phyloP scores from a whole-genome alignment of 2,888 invertebrate species.

The Litoditis marina region DNA sequence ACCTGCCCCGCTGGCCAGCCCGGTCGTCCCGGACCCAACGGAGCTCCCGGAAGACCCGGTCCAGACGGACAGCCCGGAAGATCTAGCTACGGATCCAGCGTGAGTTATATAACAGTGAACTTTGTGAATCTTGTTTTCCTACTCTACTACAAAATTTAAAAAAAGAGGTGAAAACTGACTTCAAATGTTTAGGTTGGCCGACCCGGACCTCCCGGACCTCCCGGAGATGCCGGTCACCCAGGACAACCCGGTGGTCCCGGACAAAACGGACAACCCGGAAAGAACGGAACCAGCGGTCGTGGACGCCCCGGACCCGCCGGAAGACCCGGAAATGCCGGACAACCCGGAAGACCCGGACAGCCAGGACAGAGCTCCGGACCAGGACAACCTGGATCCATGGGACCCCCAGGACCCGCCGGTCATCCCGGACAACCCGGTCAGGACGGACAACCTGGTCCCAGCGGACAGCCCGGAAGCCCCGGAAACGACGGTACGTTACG shows the following conservation, averaged over 20 bases:
- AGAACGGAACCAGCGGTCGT: conserved; percentile 20
- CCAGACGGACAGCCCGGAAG: conserved; percentile 29
- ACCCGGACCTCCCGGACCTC: not conserved
- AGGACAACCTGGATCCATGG: conserved; percentile 9
- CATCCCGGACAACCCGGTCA: not conserved
- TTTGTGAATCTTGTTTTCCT: too few relatives aligned
- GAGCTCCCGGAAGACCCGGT: conserved; percentile 35
- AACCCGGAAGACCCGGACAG: conserved; percentile 29
- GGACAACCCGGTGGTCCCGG: conserved; percentile 37
- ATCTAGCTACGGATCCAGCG: too few relatives aligned
- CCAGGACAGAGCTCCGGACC: conserved; percentile 26
- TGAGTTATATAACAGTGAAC: too few relatives aligned
- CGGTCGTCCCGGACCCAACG: conserved; percentile 31
- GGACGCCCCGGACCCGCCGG: conserved; percentile 39
- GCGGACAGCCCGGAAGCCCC: conserved; percentile 5
- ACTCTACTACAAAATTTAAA: too few relatives aligned
- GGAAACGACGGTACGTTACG: not conserved
- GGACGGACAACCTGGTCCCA: not conserved
- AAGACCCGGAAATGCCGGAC: conserved; percentile 29
- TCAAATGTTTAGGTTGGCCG: conserved; percentile 2
- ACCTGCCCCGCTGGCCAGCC: conserved; percentile 33
- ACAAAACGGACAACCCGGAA: conserved; percentile 31
- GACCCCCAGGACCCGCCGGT: not conserved
- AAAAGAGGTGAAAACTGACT: conserved; percentile 19
- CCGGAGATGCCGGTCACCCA: conserved; percentile 34